These are phyloP conservation scores for Actenoides hombroni DNA, from an alignment of 2,113 vertebrate genomes.

Conservation along the genomic window DNA sequence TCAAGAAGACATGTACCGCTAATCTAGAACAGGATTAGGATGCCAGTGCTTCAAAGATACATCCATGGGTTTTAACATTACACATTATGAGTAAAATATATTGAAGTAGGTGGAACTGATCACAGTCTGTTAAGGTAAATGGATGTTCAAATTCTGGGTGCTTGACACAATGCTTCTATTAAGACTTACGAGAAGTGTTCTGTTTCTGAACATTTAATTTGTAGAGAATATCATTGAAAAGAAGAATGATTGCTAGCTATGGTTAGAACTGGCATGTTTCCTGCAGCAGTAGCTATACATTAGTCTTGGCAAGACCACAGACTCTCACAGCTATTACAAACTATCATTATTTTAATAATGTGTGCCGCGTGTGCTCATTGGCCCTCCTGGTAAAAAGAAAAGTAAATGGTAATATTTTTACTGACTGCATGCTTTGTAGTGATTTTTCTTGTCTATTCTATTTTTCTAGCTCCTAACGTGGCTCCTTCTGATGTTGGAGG, in stretches of 20 bases:
- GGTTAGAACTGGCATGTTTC: slow-evolving; percentile 15
- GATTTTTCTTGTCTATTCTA: slow-evolving; percentile 31
- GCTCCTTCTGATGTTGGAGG: slow-evolving; percentile 93
- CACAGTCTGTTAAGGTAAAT: background rate
- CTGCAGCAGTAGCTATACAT: slow-evolving; percentile 49
- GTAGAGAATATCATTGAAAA: background rate
- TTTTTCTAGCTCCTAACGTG: slow-evolving; percentile 89
- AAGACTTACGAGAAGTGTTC: background rate
- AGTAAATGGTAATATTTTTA: background rate
- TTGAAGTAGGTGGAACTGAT: background rate
- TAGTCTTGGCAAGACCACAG: slow-evolving; percentile 67
- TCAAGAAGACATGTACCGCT: background rate
- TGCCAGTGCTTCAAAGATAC: background rate
- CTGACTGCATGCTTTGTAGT: background rate
- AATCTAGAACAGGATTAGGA: background rate
- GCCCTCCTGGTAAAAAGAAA: slow-evolving; percentile 44
- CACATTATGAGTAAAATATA: background rate
- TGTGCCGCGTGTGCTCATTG: slow-evolving; percentile 2
- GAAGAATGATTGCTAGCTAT: background rate
- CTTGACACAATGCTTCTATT: background rate
- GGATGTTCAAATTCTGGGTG: background rate
- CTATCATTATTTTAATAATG: slow-evolving; percentile 64
- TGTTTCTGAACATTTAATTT: background rate
- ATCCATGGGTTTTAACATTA: background rate
- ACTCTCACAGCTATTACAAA: slow-evolving; percentile 59